Evolutionary conservation across 1,140 invertebrate species (phyloP).

Genomic region (Ganaspis sp.): DNA sequence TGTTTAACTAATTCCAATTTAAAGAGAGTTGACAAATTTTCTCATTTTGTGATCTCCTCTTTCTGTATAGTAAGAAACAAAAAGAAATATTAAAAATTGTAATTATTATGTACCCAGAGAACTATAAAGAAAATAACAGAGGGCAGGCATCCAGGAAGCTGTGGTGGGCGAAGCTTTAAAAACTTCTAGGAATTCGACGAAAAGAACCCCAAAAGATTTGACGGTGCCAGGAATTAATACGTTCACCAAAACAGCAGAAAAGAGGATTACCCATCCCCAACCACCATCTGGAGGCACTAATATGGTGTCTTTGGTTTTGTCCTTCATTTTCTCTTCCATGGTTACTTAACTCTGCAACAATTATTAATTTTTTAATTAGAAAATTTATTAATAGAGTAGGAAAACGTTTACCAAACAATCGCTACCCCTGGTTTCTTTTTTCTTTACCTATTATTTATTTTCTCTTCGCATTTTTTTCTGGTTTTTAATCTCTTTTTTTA

Average conservation of each 20-base stretch:
- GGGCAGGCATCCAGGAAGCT: conserved; percentile 86
- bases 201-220: conserved; percentile 89
- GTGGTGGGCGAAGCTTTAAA: conserved; percentile 83
- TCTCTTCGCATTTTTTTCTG: too few relatives aligned
- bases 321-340: conserved; percentile 41
- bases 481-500: too few relatives aligned
- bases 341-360: not conserved
- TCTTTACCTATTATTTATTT: too few relatives aligned
- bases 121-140: conserved; percentile 90
- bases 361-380: not conserved
- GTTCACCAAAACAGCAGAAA: conserved; percentile 86
- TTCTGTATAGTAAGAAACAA: conserved; percentile 46
- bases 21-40: not conserved
- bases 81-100: conserved; percentile 44
- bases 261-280: conserved; percentile 89
- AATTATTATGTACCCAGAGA: conserved; percentile 81
- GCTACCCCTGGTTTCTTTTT: too few relatives aligned
- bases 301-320: conserved; percentile 67
- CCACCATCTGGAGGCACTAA: conserved; percentile 81
- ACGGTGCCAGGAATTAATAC: conserved; percentile 88
- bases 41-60: conserved; percentile 42
- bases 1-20: conserved; percentile 9
- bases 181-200: conserved; percentile 86
- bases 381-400: too few relatives aligned
- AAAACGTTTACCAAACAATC: too few relatives aligned